Evolutionary conservation across 2,888 invertebrate genomes (phyloP).

Genomic region (Caenorhabditis sp.): DNA sequence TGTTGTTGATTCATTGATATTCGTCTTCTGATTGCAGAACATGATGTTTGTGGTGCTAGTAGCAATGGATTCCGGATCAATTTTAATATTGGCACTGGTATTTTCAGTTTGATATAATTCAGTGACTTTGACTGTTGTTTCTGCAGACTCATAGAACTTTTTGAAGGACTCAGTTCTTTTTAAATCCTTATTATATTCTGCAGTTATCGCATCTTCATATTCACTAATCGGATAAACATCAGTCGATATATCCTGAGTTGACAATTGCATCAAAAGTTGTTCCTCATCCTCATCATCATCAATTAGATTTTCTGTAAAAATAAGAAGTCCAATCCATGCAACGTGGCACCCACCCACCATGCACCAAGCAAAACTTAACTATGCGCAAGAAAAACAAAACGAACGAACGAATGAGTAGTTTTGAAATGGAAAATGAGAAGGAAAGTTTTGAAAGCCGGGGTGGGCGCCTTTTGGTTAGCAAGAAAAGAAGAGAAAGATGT

Average conservation of each 20-base stretch:
- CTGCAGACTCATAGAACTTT: slow-evolving; percentile 51
- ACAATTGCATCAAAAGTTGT: neutral
- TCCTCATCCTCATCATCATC: slow-evolving; percentile 5
- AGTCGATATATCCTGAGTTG: neutral
- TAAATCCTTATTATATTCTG: slow-evolving; percentile 47
- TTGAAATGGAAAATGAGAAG: neutral
- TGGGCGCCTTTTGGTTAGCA: slow-evolving; percentile 1
- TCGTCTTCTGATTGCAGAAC: slow-evolving; percentile 25
- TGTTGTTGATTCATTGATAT: slow-evolving; percentile 15
- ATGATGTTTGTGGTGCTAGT: slow-evolving; percentile 29
- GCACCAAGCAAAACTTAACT: neutral
- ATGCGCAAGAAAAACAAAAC: slow-evolving; percentile 2
- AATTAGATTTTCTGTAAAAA: neutral
- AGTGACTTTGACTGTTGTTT: slow-evolving; percentile 49
- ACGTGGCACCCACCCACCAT: slow-evolving; percentile 7
- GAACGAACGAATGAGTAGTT: slow-evolving; percentile 2
- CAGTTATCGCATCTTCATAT: slow-evolving; percentile 13
- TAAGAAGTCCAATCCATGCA: neutral
- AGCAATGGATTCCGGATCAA: slow-evolving; percentile 13
- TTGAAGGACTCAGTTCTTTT: slow-evolving; percentile 40
- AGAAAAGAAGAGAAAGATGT: slow-evolving; percentile 2
- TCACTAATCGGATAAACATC: neutral
- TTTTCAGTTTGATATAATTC: slow-evolving; percentile 34
- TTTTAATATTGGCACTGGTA: slow-evolving; percentile 5
- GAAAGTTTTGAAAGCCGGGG: neutral